phyloP scores from a whole-genome alignment of 1,140 invertebrate genomes.

The Ctenoplectra terminalis region DNA sequence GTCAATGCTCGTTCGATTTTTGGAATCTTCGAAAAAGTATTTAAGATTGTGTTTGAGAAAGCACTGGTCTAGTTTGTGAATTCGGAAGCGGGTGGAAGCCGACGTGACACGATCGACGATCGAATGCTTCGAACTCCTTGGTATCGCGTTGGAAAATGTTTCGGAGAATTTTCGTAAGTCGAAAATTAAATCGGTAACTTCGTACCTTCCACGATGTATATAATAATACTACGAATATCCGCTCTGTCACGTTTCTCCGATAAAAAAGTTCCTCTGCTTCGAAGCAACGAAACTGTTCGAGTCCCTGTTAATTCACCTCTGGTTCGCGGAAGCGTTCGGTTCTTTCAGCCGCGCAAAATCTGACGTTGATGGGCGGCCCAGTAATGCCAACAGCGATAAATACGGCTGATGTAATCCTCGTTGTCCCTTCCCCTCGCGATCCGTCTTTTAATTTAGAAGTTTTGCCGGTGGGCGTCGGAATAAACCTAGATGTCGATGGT shows the following conservation, averaged over 20 bases:
- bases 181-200: too few species aligned
- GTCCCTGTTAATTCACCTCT: background rate
- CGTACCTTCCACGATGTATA: too few species aligned
- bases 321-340: background rate
- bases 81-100: background rate
- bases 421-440: background rate
- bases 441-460: background rate
- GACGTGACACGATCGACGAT: too few species aligned
- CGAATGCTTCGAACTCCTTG: too few species aligned
- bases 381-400: background rate
- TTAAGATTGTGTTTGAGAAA: too few species aligned
- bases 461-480: background rate
- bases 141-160: too few species aligned
- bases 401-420: background rate
- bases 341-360: too few species aligned
- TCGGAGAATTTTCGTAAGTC: too few species aligned
- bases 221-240: background rate
- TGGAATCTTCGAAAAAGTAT: too few species aligned
- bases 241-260: too few species aligned
- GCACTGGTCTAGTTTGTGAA: too few species aligned
- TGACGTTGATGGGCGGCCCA: background rate
- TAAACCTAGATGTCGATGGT: background rate
- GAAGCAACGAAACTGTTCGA: background rate
- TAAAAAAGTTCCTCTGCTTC: background rate
- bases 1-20: too few species aligned